phyloP scores from a whole-genome alignment of 2,888 invertebrate species.

The Ctenicera cuprea region DNA sequence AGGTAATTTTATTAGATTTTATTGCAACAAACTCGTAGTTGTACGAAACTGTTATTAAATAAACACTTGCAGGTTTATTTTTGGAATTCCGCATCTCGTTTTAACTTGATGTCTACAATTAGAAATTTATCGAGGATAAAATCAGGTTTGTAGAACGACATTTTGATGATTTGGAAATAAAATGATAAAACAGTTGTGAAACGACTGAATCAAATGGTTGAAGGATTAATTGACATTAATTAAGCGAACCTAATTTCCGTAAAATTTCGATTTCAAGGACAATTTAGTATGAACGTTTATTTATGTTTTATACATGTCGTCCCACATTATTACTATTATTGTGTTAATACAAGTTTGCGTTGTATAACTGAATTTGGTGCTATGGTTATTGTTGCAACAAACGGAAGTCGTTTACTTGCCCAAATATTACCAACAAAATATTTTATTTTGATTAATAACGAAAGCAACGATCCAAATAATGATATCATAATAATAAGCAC shows the following conservation, averaged over 20 bases:
- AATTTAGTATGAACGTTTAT: neutral
- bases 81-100: neutral
- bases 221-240: neutral
- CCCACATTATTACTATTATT: no score
- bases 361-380: no score
- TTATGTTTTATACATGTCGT: neutral
- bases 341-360: no score
- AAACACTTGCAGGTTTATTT: neutral
- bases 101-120: neutral
- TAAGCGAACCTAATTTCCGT: neutral
- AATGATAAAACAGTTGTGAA: neutral
- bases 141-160: slow-evolving; percentile 1
- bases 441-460: no score
- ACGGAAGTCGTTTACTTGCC: no score
- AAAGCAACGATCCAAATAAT: no score
- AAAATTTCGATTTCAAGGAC: neutral
- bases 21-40: neutral
- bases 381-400: no score
- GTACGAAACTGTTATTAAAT: neutral
- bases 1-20: slow-evolving; percentile 3
- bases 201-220: neutral
- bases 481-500: no score
- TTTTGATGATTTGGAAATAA: neutral
- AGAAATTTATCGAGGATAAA: neutral
- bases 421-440: no score